Conservation (phyloP, 2,888 invertebrate species). For the Thymelicus sylvestris region DNA sequence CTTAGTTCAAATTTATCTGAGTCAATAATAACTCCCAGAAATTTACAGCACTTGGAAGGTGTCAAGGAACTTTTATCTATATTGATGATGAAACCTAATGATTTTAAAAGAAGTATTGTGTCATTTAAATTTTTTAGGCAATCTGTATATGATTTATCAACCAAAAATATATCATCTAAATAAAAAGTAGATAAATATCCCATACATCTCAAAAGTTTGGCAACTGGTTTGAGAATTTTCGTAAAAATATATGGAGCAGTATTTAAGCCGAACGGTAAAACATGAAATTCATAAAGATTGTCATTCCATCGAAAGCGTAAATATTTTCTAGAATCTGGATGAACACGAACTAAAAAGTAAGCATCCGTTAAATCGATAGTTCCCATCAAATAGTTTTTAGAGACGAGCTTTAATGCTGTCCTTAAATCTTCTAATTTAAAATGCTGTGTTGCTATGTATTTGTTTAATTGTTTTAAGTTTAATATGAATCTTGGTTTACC, state of each 20-base stretch:
- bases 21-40: constrained; percentile 18
- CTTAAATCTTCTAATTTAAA: constrained; percentile 39
- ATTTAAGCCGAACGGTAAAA: constrained; percentile 29
- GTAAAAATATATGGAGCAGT: constrained; percentile 20
- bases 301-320: constrained; percentile 20
- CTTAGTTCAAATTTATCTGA: constrained; percentile 5
- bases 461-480: constrained; percentile 38
- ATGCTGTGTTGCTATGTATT: constrained; percentile 32
- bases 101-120: constrained; percentile 6
- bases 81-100: constrained; percentile 26
- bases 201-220: constrained; percentile 15
- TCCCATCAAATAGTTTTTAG: constrained; percentile 26
- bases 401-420: constrained; percentile 30
- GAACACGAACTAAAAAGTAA: constrained; percentile 34
- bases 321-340: constrained; percentile 13
- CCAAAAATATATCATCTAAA: constrained; percentile 22
- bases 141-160: constrained; percentile 16
- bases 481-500: constrained; percentile 35
- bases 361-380: constrained; percentile 36
- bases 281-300: constrained; percentile 36
- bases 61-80: constrained; percentile 19
- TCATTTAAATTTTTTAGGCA: constrained; percentile 5
- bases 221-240: constrained; percentile 26
- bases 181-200: constrained; percentile 18
- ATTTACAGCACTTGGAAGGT: constrained; percentile 11